Evolutionary conservation across 2,888 invertebrate genomes (phyloP).

Genomic region (Julus scanicus): DNA sequence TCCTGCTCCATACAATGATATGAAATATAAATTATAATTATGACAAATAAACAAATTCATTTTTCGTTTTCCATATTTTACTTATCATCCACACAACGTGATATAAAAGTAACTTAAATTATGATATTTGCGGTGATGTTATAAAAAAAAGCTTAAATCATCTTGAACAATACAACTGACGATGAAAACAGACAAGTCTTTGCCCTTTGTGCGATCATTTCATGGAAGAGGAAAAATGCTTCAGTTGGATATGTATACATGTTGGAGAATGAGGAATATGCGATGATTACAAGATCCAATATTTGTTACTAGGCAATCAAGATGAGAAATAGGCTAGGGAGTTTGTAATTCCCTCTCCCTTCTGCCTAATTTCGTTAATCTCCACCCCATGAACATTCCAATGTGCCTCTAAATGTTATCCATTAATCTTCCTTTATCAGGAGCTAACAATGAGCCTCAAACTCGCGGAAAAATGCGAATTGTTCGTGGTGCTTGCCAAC

Average conservation of each 20-base stretch:
- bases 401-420: background rate
- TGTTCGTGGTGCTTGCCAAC: background rate
- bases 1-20: background rate
- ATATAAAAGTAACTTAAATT: too few relatives aligned
- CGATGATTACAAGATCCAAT: constrained; percentile 19
- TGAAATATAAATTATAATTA: too few relatives aligned
- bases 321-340: constrained; percentile 7
- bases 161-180: too few relatives aligned
- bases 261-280: background rate
- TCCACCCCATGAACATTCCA: background rate
- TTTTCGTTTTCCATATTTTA: too few relatives aligned
- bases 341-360: background rate
- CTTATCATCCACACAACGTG: too few relatives aligned
- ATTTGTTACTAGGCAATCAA: background rate
- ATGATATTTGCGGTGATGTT: too few relatives aligned
- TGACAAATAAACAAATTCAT: too few relatives aligned
- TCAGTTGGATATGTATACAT: background rate
- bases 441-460: background rate
- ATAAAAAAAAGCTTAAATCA: too few relatives aligned
- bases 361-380: constrained; percentile 19
- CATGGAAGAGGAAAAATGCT: too few relatives aligned
- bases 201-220: too few relatives aligned
- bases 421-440: constrained; percentile 19
- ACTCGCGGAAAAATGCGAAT: background rate
- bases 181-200: too few relatives aligned